Conservation (phyloP, 2,888 invertebrate species). For the Trachelus tabidus region DNA sequence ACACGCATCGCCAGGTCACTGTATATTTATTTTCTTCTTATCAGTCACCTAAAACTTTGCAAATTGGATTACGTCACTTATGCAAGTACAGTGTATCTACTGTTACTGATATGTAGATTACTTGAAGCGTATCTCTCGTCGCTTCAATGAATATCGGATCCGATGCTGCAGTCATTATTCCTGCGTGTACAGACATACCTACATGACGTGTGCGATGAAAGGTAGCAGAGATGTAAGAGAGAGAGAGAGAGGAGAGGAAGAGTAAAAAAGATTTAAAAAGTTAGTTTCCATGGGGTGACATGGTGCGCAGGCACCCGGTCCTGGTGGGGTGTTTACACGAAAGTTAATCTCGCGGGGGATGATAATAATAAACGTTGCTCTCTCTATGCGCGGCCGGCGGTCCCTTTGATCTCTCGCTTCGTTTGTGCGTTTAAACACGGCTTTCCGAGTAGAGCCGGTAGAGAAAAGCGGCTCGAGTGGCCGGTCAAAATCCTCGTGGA, state of each 20-base stretch:
- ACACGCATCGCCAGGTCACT: no score
- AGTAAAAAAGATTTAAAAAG: neutral
- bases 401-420: constrained; percentile 59
- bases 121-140: neutral
- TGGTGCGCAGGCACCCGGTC: constrained; percentile 8
- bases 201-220: neutral
- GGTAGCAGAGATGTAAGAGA: neutral
- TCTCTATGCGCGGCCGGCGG: constrained; percentile 34
- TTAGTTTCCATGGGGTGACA: neutral
- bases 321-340: constrained; percentile 43
- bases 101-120: neutral
- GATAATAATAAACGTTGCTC: constrained; percentile 55
- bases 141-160: neutral
- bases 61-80: neutral
- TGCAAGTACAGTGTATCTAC: neutral
- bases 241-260: neutral
- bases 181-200: neutral
- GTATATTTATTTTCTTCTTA: neutral
- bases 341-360: constrained; percentile 51
- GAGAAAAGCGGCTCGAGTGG: constrained; percentile 52
- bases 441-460: constrained; percentile 48
- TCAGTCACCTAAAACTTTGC: neutral
- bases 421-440: constrained; percentile 63
- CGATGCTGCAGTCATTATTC: neutral
- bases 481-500: constrained; percentile 42